phyloP scores from a whole-genome alignment of 1,140 invertebrate genomes.

The Drosophila tani region DNA sequence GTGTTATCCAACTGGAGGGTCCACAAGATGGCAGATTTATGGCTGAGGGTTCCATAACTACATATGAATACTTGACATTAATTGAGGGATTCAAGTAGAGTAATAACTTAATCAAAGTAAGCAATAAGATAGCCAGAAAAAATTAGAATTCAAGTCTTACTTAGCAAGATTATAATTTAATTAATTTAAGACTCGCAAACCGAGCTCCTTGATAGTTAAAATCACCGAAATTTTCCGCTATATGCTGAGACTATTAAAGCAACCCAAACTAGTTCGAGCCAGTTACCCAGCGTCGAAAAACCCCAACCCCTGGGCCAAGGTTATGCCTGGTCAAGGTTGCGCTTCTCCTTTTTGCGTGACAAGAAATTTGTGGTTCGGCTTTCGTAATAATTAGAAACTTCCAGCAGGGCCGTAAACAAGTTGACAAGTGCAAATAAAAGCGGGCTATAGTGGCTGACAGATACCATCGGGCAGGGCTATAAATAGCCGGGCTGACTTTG shows the following conservation, averaged over 20 bases:
- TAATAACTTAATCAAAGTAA: not conserved
- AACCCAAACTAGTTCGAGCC: slow-evolving; percentile 25
- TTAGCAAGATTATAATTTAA: not conserved
- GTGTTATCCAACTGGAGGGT: slow-evolving; percentile 24
- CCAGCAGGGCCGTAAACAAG: slow-evolving; percentile 56
- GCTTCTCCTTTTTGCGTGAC: slow-evolving; percentile 42
- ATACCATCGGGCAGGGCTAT: slow-evolving; percentile 37
- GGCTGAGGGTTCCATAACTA: not conserved
- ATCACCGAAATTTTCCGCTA: not conserved
- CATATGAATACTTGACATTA: not conserved
- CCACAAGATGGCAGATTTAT: slow-evolving; percentile 28
- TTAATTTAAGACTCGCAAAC: too few species aligned
- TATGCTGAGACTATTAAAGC: not conserved
- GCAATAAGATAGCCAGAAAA: not conserved
- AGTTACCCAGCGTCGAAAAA: not conserved
- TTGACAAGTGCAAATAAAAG: slow-evolving; percentile 56
- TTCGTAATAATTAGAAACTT: slow-evolving; percentile 40
- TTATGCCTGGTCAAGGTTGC: slow-evolving; percentile 53
- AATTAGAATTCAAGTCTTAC: rapidly evolving
- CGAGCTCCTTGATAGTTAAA: not conserved
- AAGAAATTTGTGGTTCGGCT: slow-evolving; percentile 41
- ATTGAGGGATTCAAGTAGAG: not conserved
- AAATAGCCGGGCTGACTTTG: slow-evolving; percentile 50
- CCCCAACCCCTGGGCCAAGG: slow-evolving; percentile 9
- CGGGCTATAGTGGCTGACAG: slow-evolving; percentile 25